Base-by-base conservation (phyloP, 2,113 vertebrate genomes). In the Thinocorus orbignyianus region DNA sequence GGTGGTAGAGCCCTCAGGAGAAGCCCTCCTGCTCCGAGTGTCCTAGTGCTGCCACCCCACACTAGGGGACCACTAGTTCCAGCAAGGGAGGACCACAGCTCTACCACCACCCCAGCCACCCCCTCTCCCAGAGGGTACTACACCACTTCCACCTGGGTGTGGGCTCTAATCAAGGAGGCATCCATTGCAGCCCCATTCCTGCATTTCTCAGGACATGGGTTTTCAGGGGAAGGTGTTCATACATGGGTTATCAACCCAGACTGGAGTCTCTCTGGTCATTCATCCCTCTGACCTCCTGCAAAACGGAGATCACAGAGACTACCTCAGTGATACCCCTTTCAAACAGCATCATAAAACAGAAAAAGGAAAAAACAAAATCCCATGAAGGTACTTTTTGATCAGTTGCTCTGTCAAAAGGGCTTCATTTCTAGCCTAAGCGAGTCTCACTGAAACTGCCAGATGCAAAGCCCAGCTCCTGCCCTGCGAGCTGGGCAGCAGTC, bases 41-140 rank as follows among this genome's bases (percentile, higher is more conserved):
- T 44, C 17, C 52, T 22, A 23, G 42, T 0, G 0, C 61, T 85
- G 51, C 35, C 70, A 52, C 4, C 12, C 24, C 60, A 39, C 0
- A 3, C 44, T 1, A 77, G 46, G 7, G 35, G 76, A 25, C 33
- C 0, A 6, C 37, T 72, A 17, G 51, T 23, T 65, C 26, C 90
- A 77, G 25, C 60, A 65, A 44, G n/a, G 41, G 17, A 80, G 1
- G 1, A 52, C 20, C 2, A 3, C 48, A 73, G 17, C 48, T 74
- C 51, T 74, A 44, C 19, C 2, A 2, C 24, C 31, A 41, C 17
- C 16, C 24, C 46, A 76, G 17, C 39, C 26, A 76, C 1, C 6
- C 16, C 51, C 9, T 17, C 31, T 81, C 31, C 48, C 52, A 89
- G 41, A 78, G n/a, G 18, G 23, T 11, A 41, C 12, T 8, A 39